Percentiles rank a stretch among this genome's conserved stretches.
phyloP scores from a whole-genome alignment of 2,113 vertebrate genomes.

The Camelus dromedarius region DNA sequence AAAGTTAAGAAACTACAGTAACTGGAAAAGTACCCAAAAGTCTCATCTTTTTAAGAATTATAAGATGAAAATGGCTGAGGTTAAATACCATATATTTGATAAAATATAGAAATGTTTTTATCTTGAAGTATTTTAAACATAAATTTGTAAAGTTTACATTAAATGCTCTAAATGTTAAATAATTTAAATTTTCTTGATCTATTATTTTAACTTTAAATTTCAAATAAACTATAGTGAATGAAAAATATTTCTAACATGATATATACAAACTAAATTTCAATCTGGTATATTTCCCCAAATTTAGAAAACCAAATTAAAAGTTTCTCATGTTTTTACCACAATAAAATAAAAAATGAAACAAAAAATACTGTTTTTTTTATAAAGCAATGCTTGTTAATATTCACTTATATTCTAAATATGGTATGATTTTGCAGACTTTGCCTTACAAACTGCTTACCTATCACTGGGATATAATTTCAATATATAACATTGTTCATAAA shows the following conservation, averaged over 20 bases:
- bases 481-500: conserved; percentile 55
- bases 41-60: conserved; percentile 25
- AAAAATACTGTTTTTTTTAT: background rate
- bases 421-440: conserved; percentile 9
- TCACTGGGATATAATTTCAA: conserved; percentile 28
- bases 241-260: conserved; percentile 47
- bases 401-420: conserved; percentile 39
- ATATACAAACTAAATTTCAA: conserved; percentile 56
- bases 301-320: conserved; percentile 36
- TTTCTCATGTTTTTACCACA: conserved; percentile 21
- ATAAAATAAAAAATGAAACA: background rate
- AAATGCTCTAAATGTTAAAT: conserved; percentile 51
- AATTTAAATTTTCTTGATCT: conserved; percentile 15
- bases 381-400: conserved; percentile 44
- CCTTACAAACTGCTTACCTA: conserved; percentile 47
- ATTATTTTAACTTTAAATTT: conserved; percentile 64
- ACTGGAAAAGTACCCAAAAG: background rate
- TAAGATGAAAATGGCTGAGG: background rate
- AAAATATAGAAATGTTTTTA: background rate
- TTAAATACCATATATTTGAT: background rate
- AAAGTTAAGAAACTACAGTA: background rate
- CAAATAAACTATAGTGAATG: conserved; percentile 46
- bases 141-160: conserved; percentile 43
- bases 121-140: conserved; percentile 41
- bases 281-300: conserved; percentile 1